Conservation (phyloP, 2,113 vertebrate species). For the Eonycteris spelaea region DNA sequence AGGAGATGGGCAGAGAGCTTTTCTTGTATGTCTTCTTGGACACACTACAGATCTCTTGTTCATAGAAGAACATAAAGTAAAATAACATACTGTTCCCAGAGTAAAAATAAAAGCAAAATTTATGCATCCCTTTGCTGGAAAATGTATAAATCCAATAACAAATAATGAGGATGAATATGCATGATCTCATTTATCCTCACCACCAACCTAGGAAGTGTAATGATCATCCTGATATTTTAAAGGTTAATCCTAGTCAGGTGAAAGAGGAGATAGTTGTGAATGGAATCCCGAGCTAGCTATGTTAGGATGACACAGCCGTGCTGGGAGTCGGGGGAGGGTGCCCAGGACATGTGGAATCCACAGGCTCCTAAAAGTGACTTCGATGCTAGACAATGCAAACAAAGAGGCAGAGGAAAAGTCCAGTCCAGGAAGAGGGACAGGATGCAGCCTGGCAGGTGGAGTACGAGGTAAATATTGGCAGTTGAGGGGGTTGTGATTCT, state of each 20-base stretch:
- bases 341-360: neutral
- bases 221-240: neutral
- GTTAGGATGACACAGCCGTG: neutral
- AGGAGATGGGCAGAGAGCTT: neutral
- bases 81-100: neutral
- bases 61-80: neutral
- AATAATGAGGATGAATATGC: neutral
- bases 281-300: neutral
- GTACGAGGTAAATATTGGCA: neutral
- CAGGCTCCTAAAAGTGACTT: neutral
- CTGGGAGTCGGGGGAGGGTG: neutral
- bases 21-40: neutral
- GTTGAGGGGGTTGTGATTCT: neutral
- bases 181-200: neutral
- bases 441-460: neutral
- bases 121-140: neutral
- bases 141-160: neutral
- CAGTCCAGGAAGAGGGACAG: neutral
- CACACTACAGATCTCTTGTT: neutral
- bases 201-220: neutral
- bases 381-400: neutral
- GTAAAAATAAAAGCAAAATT: neutral
- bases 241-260: neutral
- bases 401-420: neutral
- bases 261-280: neutral